Base-by-base conservation (phyloP, 2,888 invertebrate species). In the Malachius bipustulatus region DNA sequence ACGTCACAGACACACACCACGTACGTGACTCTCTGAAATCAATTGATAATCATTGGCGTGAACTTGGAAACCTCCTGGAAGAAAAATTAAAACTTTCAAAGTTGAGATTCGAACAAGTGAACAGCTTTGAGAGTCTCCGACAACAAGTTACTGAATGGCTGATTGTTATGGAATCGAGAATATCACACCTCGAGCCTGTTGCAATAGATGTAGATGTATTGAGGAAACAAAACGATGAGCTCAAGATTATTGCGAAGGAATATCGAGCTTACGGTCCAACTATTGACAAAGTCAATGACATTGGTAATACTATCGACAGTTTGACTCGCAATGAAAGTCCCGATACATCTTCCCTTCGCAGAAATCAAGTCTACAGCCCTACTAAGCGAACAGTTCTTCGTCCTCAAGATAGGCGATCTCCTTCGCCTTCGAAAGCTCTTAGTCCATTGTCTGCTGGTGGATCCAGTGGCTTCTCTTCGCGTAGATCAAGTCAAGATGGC, bases 391-490 rank as follows among this genome's bases (percentile, higher is more conserved):
- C 69, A 73, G 77, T 75, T 50, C 75, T 77, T 41, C 70, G 78
- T 13, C 60, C 74, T 46, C 71, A 70, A 62, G 82, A 87, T 60
- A 79, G 75, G 34, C 73, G 85, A 34, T 85, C 87, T 32, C 87
- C 88, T 39, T 85, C 87, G 16, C 88, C 88, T 31, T 80, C 75
- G 46, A 85, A 81, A 62, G 75, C 65, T 16, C 61, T 70, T 28
- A 84, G 85, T 50, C 87, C 82, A 38, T 73, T 87, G 53, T 83
- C 85, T 32, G 83, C 85, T 54, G 81, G 78, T 48, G 83, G 87
- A 38, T 91, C 91, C 53, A 90, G 90, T 59, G 93, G 93, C 42
- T 90, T 93, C 67, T 88, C 90, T 38, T 89, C 89, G 42, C 75
- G 91, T 33, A 75, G 90, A 47, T 89, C 89, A 52, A 90, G 89